Conservation (phyloP, 2,888 invertebrate species). For the Tenthredo mesomela region DNA sequence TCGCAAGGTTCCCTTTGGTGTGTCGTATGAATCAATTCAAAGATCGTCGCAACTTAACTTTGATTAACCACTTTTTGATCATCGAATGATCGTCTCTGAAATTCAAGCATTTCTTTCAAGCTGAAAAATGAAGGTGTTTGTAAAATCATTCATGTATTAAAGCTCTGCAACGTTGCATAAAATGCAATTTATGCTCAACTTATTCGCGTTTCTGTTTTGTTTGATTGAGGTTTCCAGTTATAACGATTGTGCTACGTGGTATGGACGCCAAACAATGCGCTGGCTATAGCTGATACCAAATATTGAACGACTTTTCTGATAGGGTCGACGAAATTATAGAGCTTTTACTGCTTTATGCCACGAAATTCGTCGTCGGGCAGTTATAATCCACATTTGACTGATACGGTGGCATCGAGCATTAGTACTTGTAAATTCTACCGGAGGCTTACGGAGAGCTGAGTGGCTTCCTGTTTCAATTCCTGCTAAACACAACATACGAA, state of each 20-base stretch:
- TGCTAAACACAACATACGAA: neutral
- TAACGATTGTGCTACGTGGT: neutral
- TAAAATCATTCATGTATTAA: neutral
- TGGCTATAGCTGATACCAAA: slow-evolving; percentile 21
- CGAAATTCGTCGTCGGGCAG: neutral
- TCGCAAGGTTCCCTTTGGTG: neutral
- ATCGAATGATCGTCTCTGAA: neutral
- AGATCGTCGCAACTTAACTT: neutral
- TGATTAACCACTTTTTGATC: neutral
- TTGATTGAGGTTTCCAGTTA: neutral
- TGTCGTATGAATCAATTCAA: neutral
- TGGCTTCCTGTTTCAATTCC: slow-evolving; percentile 17
- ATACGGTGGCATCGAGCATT: slow-evolving; percentile 12
- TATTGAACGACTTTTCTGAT: slow-evolving; percentile 34
- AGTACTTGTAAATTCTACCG: slow-evolving; percentile 25
- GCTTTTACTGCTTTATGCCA: neutral
- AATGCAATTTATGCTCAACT: neutral
- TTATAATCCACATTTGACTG: slow-evolving; percentile 30
- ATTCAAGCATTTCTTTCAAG: neutral
- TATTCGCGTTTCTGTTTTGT: neutral
- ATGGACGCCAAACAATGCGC: slow-evolving; percentile 14
- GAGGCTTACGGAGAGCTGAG: neutral
- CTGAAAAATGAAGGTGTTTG: neutral
- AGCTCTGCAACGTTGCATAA: neutral
- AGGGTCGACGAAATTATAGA: slow-evolving; percentile 22